Percentiles rank a stretch among this genome's conserved stretches.
Conservation (phyloP, 2,113 vertebrate species). For the Nansenia antarctica region DNA sequence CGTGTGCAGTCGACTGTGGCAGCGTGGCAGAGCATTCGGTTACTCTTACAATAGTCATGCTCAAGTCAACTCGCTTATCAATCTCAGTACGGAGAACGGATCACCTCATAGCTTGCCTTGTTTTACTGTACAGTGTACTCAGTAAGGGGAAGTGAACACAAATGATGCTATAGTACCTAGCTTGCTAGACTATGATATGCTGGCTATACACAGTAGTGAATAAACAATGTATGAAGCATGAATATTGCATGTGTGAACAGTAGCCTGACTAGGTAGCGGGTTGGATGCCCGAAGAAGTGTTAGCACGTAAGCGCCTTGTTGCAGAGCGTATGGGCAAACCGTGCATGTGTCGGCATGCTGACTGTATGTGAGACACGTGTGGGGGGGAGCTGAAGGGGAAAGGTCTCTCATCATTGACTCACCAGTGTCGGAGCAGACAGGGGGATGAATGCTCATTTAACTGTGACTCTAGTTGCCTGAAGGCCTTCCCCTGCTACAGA, state of each 20-base stretch:
- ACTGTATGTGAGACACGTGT: conserved; percentile 30
- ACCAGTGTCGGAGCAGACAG: conserved; percentile 4
- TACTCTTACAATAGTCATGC: no score
- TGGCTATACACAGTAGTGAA: no score
- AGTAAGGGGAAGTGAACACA: no score
- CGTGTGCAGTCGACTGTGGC: background rate
- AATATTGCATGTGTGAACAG: conserved; percentile 54
- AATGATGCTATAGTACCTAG: no score
- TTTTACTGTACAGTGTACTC: no score
- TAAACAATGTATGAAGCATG: conserved; percentile 64
- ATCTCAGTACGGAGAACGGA: no score
- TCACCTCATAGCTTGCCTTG: conserved; percentile 14
- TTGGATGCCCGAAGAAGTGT: background rate
- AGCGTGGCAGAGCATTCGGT: background rate
- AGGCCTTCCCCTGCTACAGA: background rate
- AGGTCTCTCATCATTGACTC: conserved; percentile 23
- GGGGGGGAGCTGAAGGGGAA: background rate
- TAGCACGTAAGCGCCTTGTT: background rate
- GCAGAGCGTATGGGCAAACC: conserved; percentile 14
- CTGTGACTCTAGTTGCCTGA: conserved; percentile 2
- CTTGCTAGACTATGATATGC: conserved; percentile 13
- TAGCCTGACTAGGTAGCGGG: background rate
- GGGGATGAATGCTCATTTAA: conserved; percentile 45
- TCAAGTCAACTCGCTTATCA: no score
- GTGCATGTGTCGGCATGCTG: conserved; percentile 1